Evolutionary conservation across 2,888 invertebrate genomes (phyloP), one percentile per base, ranked within the genome.

Genomic region (Machimus atricapillus): DNA sequence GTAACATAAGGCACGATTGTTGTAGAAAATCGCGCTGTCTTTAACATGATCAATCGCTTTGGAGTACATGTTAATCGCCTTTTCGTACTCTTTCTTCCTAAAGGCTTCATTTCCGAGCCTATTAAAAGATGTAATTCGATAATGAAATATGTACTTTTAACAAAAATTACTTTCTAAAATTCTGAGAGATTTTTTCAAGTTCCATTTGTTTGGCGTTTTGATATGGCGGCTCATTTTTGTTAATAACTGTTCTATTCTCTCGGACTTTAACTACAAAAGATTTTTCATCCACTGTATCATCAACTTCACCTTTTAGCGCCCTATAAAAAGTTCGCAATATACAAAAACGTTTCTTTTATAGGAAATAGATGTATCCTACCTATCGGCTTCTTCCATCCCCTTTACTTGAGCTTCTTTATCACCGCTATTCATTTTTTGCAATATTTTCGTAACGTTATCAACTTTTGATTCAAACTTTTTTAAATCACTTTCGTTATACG

Each of bases 1-100:
- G 66, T 91, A 93, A 87, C 90, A 95, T 79, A 97, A 92, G 0
- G 96, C 96, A 86, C 97, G 94, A 91, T 97, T 97, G 87, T 96
- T 96, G 92, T 97, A 97, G 14, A 97, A 92, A 90, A 96, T 94
- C 0, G 95, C 93, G 90, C 96, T 96, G 91, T 97, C 96, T 91
- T 94, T 96, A 56, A 97, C 93, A 89, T 95, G 95, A 66, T 96
- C 96, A 85, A 97, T 94, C 0, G 97, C 97, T 91, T 95, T 95
- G 88, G 94, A 95, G 91, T 96, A 97, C 91, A 95, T 95, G 74
- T 95, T 94, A 19, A 97, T 92, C 0, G 97, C 97, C 90, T 94
- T 95, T 89, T 96, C 96, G 90, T 94, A 97, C 89, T 96, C 95
- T 58, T 93, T 93, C 40, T 95, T 93, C 43, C 95, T 94, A 91